Evolutionary conservation across 2,888 invertebrate species (phyloP).

Genomic region (Synergus itoensis): DNA sequence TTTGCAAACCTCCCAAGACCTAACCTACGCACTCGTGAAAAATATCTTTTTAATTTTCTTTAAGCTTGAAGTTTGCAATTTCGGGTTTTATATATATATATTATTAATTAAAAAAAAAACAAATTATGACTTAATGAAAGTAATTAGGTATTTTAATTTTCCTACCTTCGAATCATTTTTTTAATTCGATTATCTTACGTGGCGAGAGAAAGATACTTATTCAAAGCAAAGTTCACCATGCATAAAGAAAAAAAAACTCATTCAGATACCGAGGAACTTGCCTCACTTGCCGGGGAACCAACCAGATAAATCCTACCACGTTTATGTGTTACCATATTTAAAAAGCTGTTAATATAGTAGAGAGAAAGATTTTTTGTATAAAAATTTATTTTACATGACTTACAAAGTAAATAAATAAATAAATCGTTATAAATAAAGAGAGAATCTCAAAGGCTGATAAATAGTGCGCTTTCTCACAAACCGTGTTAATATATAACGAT

Average conservation of each 20-base stretch:
- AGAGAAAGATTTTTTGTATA: not conserved
- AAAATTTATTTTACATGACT: conserved; percentile 30
- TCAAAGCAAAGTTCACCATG: not conserved
- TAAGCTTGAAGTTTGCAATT: not conserved
- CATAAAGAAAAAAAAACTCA: not conserved
- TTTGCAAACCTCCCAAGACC: not conserved
- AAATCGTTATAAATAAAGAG: conserved; percentile 5
- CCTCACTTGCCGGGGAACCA: too few relatives aligned
- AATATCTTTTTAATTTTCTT: not conserved
- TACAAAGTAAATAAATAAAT: conserved; percentile 23
- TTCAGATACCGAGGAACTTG: too few relatives aligned
- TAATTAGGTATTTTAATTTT: not conserved
- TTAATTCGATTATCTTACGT: not conserved
- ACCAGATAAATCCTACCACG: too few relatives aligned
- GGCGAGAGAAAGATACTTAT: not conserved
- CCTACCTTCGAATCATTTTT: conserved; percentile 30
- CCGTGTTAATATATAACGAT: not conserved
- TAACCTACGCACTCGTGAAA: not conserved
- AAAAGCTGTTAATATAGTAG: not conserved
- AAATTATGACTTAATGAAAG: not conserved
- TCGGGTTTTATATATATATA: too few relatives aligned
- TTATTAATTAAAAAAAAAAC: not conserved
- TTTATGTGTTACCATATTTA: too few relatives aligned
- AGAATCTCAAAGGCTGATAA: not conserved
- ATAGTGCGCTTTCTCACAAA: conserved; percentile 7